Percentiles rank a stretch among this genome's conserved stretches.
These are phyloP conservation scores for Polyploca ridens DNA, from an alignment of 2,888 invertebrate genomes.

Conservation along the genomic window DNA sequence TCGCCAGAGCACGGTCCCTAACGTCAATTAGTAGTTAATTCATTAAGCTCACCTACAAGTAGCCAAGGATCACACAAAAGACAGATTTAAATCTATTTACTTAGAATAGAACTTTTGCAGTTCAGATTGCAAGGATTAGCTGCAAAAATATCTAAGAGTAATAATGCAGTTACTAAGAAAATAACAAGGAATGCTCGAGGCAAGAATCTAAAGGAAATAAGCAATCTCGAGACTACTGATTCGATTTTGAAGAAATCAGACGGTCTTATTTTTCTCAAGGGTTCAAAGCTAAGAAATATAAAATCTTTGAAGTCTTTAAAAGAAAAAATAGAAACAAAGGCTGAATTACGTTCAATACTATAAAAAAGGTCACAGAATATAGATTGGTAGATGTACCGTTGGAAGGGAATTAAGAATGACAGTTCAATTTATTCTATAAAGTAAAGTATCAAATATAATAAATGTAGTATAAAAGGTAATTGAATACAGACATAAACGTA, in stretches of 20 bases:
- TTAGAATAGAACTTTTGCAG: neutral
- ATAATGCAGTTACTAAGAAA: neutral
- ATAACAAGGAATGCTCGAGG: neutral
- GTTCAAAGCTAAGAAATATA: neutral
- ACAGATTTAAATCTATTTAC: neutral
- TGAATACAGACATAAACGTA: neutral
- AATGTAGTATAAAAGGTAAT: neutral
- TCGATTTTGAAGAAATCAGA: neutral
- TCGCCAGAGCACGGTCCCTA: constrained; percentile 47
- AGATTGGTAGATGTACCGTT: neutral
- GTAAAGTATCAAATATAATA: neutral
- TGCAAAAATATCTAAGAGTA: neutral
- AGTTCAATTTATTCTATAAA: neutral
- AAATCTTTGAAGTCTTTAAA: neutral
- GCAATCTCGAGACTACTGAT: neutral
- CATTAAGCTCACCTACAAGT: constrained; percentile 42
- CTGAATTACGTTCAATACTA: neutral
- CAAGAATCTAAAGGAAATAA: neutral
- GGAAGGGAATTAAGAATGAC: neutral
- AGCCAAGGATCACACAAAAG: constrained; percentile 41
- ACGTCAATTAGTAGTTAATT: constrained; percentile 64
- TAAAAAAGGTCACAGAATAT: neutral
- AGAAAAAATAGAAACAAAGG: neutral
- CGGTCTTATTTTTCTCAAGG: neutral
- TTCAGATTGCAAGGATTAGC: neutral